Conservation (phyloP, 1,140 invertebrate genomes). For the Musca vetustissima region DNA sequence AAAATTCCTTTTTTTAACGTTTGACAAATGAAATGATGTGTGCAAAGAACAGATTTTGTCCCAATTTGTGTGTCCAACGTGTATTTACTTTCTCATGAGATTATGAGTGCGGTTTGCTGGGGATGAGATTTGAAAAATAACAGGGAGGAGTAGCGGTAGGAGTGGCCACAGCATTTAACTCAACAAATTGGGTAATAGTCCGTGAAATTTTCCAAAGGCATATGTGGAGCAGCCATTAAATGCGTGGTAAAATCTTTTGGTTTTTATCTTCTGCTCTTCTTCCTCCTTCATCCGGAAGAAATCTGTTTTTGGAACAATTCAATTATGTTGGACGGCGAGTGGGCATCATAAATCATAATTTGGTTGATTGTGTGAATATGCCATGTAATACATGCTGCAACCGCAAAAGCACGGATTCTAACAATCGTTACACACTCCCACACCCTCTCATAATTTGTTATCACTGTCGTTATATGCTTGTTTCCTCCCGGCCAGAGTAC, state of each 20-base stretch:
- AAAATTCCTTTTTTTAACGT: no score
- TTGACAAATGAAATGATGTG: slow-evolving; percentile 6
- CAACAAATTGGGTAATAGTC: slow-evolving; percentile 15
- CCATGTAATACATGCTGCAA: slow-evolving; percentile 9
- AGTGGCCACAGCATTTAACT: slow-evolving; percentile 10
- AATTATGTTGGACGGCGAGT: no score
- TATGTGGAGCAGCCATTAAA: slow-evolving; percentile 6
- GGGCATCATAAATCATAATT: slow-evolving; percentile 26
- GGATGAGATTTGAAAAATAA: no score
- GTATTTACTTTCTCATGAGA: neutral
- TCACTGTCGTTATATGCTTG: neutral
- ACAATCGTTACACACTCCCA: neutral
- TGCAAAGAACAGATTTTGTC: slow-evolving; percentile 5
- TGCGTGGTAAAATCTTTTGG: no score
- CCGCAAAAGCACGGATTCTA: slow-evolving; percentile 19
- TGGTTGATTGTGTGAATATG: slow-evolving; percentile 15
- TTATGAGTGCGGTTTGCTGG: no score
- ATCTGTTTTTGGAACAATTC: no score
- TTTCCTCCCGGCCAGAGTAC: neutral
- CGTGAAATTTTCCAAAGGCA: slow-evolving; percentile 18
- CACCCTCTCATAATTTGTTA: neutral
- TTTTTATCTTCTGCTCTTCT: no score
- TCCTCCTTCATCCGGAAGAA: no score
- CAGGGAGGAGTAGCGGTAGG: neutral
- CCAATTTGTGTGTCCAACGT: neutral